Conservation (phyloP, 2,113 vertebrate genomes). For the Neolamprologus kungweensis region DNA sequence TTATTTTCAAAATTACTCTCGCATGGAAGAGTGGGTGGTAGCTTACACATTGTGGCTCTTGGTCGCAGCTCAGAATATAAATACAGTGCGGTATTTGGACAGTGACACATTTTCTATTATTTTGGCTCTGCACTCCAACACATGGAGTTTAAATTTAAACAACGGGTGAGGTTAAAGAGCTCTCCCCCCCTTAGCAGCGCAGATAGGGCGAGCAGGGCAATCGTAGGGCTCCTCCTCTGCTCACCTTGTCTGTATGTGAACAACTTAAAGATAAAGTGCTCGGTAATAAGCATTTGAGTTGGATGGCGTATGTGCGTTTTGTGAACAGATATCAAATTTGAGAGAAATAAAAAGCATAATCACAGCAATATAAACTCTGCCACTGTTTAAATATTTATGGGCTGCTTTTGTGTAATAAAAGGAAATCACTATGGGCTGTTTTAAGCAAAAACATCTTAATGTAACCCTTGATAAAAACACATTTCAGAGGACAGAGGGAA, state of each 20-base stretch:
- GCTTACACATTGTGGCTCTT: slow-evolving; percentile 36
- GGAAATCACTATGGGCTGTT: not conserved
- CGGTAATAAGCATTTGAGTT: not conserved
- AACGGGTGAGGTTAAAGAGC: not conserved
- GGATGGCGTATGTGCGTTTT: not conserved
- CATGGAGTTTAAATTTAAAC: slow-evolving; percentile 24
- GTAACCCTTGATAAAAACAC: not conserved
- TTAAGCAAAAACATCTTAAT: not conserved
- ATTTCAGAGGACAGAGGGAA: not conserved
- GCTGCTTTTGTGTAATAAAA: not conserved
- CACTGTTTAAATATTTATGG: not conserved
- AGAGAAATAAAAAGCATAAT: not conserved
- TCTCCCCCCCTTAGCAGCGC: not conserved
- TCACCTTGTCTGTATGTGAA: not conserved
- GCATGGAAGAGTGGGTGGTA: slow-evolving; percentile 41
- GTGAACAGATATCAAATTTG: not conserved
- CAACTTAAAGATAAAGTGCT: not conserved
- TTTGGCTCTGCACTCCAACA: slow-evolving; percentile 7
- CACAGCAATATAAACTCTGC: not conserved
- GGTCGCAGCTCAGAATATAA: slow-evolving; percentile 45
- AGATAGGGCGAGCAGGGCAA: not conserved
- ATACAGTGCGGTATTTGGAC: slow-evolving; percentile 22
- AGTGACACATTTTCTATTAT: slow-evolving; percentile 46
- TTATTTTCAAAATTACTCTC: slow-evolving; percentile 38
- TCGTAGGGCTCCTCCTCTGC: not conserved